Evolutionary conservation across 2,888 invertebrate species (phyloP), one percentile per base, ranked within the genome.

Genomic region (Lepidocyrtoides sp.): DNA sequence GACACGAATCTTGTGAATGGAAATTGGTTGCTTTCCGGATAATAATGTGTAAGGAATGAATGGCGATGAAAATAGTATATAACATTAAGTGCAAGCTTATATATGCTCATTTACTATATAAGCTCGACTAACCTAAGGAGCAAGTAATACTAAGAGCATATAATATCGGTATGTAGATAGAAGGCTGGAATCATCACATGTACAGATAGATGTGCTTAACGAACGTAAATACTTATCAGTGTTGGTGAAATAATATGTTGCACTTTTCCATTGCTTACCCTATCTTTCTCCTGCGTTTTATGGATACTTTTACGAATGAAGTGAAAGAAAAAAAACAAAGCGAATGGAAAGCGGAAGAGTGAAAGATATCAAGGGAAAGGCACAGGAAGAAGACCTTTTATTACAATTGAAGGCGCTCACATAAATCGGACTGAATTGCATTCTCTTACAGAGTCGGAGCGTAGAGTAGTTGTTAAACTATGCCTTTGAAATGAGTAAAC

Each of bases 331-430:
- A 60, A 82, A 82, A 48, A 66, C 44, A 79, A 48, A 87, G 60
- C 54, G 51, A 75, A 23, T 60, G 51, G 57, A 44, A 26, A 41
- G 23, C 23, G 20, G 57, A 26, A 54, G 23, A 7, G 36, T 36
- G 7, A 36, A 69, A 36, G 4, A 81, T 81, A 20, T 41, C n/a
- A 32, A 23, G 8, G 41, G 20, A 57, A 60, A 57, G 75, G 66
- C 36, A 57, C 75, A 75, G 81, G 66, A 88, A 88, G 66, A 88
- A 36, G 51, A 41, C 81, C 81, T 88, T 88, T 88, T 88, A 81
- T 81, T 88, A 88, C 81, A 57, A 82, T 88, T 88, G 81, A 81
- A 88, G 54, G 88, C 81, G 81, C 69, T 88, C 88, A 69, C 88
- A 88, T 88, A 88, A 88, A 88, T 81, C 69, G 81, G 81, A 32